phyloP scores from a whole-genome alignment of 2,797 vertebrate species.

The Lithobates pipiens region DNA sequence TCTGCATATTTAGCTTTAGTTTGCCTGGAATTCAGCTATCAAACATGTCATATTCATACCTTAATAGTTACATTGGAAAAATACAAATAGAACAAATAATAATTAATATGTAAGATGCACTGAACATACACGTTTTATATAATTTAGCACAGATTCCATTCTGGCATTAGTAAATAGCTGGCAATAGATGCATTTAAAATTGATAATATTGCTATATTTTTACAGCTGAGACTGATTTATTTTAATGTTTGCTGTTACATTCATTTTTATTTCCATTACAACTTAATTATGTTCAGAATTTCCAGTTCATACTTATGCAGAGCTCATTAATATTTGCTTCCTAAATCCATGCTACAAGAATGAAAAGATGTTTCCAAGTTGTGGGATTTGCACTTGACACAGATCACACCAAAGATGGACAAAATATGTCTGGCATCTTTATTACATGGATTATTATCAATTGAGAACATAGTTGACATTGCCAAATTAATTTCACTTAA shows the following conservation, averaged over 20 bases:
- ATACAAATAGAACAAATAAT: too few species aligned
- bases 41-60: too few species aligned
- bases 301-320: conserved; percentile 17
- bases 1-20: too few species aligned
- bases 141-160: too few species aligned
- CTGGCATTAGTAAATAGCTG: background rate
- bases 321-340: conserved; percentile 47
- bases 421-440: conserved; percentile 73
- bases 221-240: background rate
- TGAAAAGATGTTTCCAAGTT: conserved; percentile 69
- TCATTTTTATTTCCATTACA: conserved; percentile 8
- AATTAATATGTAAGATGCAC: too few species aligned
- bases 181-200: background rate
- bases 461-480: conserved; percentile 74
- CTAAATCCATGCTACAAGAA: conserved; percentile 62
- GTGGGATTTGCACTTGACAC: conserved; percentile 61
- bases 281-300: conserved; percentile 2
- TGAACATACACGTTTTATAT: too few species aligned
- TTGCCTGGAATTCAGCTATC: too few species aligned
- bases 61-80: too few species aligned
- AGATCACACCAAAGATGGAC: conserved; percentile 68
- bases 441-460: conserved; percentile 73
- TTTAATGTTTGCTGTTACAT: background rate
- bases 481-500: conserved; percentile 80
- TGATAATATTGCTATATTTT: background rate